A percentile compares a stretch with the other conserved stretches of the same genome.
phyloP scores from a whole-genome alignment of 2,113 vertebrate species.

The Hiodon tergisus region DNA sequence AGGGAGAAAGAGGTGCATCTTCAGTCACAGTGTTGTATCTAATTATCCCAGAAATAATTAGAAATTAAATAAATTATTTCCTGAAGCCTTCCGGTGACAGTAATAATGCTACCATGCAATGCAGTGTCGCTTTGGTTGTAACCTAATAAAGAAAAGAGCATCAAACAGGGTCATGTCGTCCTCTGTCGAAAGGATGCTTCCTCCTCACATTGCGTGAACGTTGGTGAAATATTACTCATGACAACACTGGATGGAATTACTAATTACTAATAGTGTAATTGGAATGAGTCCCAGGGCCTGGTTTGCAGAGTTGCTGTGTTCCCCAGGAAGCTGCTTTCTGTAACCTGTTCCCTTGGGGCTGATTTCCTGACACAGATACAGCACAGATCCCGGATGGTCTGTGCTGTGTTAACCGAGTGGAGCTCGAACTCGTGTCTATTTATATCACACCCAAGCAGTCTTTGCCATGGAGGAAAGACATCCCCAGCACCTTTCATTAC shows the following conservation, averaged over 20 bases:
- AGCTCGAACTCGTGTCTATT: not conserved
- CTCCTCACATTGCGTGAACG: too few species aligned
- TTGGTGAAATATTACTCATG: too few species aligned
- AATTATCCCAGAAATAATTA: too few species aligned
- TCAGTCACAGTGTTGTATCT: too few species aligned
- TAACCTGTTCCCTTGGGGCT: not conserved
- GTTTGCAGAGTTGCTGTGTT: not conserved
- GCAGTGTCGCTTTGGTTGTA: too few species aligned
- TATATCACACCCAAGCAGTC: not conserved
- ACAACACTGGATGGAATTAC: too few species aligned
- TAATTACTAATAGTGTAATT: not conserved
- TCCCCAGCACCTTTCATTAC: too few species aligned
- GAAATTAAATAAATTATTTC: too few species aligned
- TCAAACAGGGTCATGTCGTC: not conserved
- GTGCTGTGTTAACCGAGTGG: not conserved
- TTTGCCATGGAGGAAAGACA: not conserved
- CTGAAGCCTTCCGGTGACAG: too few species aligned
- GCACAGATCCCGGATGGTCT: not conserved
- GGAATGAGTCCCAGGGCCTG: not conserved
- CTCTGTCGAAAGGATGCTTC: not conserved
- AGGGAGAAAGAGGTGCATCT: not conserved
- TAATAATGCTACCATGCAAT: too few species aligned
- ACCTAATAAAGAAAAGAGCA: not conserved
- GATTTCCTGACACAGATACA: not conserved
- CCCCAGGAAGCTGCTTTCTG: not conserved